These are phyloP conservation scores for Clusia tigrina DNA, from an alignment of 2,888 invertebrate genomes.

Conservation along the genomic window DNA sequence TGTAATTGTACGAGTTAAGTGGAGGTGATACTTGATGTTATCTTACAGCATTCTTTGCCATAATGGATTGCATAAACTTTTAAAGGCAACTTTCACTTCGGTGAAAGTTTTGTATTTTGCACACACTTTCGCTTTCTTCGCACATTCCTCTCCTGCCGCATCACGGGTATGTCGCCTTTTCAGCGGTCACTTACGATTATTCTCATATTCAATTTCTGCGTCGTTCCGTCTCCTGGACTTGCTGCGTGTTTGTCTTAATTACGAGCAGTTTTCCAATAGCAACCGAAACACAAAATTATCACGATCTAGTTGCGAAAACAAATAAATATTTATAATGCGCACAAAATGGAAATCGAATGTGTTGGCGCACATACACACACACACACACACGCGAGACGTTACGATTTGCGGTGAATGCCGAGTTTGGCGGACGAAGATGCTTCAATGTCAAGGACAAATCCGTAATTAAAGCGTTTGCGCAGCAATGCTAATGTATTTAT, in stretches of 20 bases:
- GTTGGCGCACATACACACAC: neutral
- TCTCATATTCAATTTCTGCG: conserved; percentile 17
- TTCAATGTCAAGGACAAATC: conserved; percentile 63
- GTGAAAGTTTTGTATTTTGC: conserved; percentile 20
- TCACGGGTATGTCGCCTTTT: neutral
- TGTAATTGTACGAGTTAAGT: too few species aligned
- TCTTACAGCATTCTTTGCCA: too few species aligned
- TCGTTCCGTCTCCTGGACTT: too few species aligned
- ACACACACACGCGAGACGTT: neutral
- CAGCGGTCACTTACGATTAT: conserved; percentile 18
- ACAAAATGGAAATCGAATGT: neutral
- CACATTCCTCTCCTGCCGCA: neutral
- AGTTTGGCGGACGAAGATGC: conserved; percentile 35
- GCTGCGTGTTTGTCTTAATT: too few species aligned
- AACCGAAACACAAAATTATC: too few species aligned
- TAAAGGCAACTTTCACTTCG: conserved; percentile 34
- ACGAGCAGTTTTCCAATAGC: too few species aligned
- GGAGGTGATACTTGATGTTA: too few species aligned
- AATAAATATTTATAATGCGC: neutral
- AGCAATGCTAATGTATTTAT: conserved; percentile 46
- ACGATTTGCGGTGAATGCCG: neutral
- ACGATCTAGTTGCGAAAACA: too few species aligned
- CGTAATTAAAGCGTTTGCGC: conserved; percentile 56
- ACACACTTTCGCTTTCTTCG: conserved; percentile 19
- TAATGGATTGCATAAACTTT: neutral